These are phyloP conservation scores for Eilema griseolum DNA, from an alignment of 2,888 invertebrate genomes.

Conservation along the genomic window DNA sequence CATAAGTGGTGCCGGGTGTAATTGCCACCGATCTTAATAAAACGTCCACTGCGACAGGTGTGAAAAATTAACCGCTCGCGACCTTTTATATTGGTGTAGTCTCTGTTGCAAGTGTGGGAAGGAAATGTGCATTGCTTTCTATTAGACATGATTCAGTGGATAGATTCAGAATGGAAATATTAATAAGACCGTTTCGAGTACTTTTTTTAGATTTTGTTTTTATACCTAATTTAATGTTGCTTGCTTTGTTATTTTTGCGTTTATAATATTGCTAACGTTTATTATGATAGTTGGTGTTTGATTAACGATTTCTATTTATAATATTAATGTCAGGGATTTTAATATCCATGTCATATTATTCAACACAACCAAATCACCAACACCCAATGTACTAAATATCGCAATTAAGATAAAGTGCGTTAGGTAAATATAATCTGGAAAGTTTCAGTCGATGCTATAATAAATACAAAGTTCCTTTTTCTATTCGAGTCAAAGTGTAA, in stretches of 20 bases:
- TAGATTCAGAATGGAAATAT: not conserved
- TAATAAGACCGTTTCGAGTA: not conserved
- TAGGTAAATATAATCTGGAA: too few relatives aligned
- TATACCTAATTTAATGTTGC: not conserved
- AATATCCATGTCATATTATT: too few relatives aligned
- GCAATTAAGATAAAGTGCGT: too few relatives aligned
- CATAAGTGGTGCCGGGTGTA: slow-evolving; percentile 34
- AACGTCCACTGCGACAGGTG: slow-evolving; percentile 55
- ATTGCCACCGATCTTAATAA: slow-evolving; percentile 60
- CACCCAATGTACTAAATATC: too few relatives aligned
- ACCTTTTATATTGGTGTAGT: slow-evolving; percentile 47
- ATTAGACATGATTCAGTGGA: slow-evolving; percentile 32
- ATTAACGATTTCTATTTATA: too few relatives aligned
- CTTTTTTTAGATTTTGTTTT: not conserved
- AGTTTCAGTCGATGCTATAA: not conserved
- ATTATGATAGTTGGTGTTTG: too few relatives aligned
- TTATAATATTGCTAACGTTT: too few relatives aligned
- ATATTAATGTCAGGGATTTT: too few relatives aligned
- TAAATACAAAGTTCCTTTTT: not conserved
- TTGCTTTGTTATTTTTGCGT: too few relatives aligned
- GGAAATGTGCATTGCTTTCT: slow-evolving; percentile 35
- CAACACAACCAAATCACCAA: too few relatives aligned
- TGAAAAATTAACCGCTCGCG: slow-evolving; percentile 50
- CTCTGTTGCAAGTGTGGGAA: slow-evolving; percentile 24
- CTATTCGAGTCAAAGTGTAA: not conserved